phyloP scores from a whole-genome alignment of 2,888 invertebrate species.

The Drosophila phalerata region DNA sequence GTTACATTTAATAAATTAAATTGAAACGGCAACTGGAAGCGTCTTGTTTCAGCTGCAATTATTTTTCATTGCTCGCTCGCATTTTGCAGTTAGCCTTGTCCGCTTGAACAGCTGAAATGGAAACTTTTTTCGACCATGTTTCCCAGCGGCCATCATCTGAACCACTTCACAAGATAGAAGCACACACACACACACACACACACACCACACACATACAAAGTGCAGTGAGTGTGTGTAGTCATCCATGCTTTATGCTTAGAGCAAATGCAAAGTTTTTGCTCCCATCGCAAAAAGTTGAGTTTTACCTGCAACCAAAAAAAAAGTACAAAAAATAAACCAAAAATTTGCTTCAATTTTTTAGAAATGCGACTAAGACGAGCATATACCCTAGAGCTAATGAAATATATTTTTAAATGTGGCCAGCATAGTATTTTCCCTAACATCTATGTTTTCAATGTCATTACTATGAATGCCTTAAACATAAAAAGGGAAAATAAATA shows the following conservation, averaged over 20 bases:
- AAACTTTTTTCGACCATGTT: conserved; percentile 28
- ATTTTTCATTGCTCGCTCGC: conserved; percentile 42
- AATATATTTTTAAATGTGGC: neutral
- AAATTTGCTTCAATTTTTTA: neutral
- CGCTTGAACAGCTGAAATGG: conserved; percentile 29
- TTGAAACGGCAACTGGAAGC: conserved; percentile 43
- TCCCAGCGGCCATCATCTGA: conserved; percentile 38
- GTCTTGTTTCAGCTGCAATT: conserved; percentile 39
- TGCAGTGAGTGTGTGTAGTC: conserved; percentile 24
- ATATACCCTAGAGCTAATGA: neutral
- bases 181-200: conserved; percentile 9
- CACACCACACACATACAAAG: neutral
- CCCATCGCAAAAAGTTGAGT: conserved; percentile 25
- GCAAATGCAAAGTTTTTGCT: conserved; percentile 40
- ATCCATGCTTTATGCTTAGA: conserved; percentile 31
- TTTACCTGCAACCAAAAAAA: conserved; percentile 27
- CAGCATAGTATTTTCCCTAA: no score
- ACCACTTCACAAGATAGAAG: conserved; percentile 28
- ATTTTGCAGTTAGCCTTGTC: conserved; percentile 41
- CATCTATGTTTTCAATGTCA: no score
- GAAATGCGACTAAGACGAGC: neutral
- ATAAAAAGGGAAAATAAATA: no score
- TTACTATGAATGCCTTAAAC: no score
- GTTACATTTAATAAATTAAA: conserved; percentile 78
- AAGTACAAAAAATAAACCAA: neutral